Base-by-base conservation (phyloP, 1,140 invertebrate species). In the Pomacea maculata region DNA sequence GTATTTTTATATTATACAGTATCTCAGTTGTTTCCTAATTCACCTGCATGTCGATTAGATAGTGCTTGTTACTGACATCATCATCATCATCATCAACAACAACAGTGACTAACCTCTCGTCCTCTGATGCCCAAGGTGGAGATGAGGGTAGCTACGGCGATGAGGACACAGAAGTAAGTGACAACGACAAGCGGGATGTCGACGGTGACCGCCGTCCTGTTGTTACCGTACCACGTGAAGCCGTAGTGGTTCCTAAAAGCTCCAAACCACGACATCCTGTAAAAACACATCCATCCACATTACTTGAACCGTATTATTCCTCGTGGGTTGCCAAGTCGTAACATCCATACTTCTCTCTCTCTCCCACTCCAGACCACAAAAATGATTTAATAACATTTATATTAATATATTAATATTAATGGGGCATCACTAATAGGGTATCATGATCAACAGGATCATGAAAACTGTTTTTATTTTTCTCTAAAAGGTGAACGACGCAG, bases 201-300 rank as follows among this genome's bases (percentile, higher is more conserved):
- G 15, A 83, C 77, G 15, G 85, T 84, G 15, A 87, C 89, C 8
- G 88, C 80, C 12, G 85, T 87, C 9, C 85, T 80, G 73, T 85
- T 83, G 75, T 88, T 85, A 7, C 81, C 83, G 78, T 89, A 90
- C 55, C 79, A 81, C 9, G 85, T 82, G 82, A 86, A 88, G 54
- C 87, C 88, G 70, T 87, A 85, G 12, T 85, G 80, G 34, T 82
- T 83, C n/a, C 89, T 77, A 75, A 90, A 90, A 4, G 84, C 86
- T 72, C 80, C 64, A 77, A 90, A 90, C 89, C 85, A 88, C n/a
- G 85, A 72, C 88, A 88, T 88, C 21, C 87, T 88, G 84, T 55
- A 81, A 64, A 79, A 45, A 45, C 34, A 45, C 6, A 45, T 2
- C 34, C 34, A 45, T 6, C 34, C 34, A 6, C 34, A 45, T 45